Conservation (phyloP, 1,140 invertebrate genomes). For the Hylyphantes graminicola region DNA sequence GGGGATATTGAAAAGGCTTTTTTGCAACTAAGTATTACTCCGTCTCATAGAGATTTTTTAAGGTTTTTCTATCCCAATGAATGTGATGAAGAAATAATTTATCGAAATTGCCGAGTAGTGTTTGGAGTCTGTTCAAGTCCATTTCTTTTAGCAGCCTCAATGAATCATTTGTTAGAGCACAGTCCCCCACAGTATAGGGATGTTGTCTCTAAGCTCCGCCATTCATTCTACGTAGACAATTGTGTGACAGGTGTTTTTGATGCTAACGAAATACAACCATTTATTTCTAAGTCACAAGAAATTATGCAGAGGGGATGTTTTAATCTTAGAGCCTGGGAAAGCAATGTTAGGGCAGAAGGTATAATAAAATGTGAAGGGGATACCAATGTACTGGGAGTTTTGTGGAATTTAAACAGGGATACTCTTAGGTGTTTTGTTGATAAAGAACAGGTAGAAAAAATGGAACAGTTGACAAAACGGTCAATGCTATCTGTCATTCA, state of each 20-base stretch:
- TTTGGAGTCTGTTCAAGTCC: not conserved
- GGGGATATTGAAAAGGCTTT: slow-evolving; percentile 69
- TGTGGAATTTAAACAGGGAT: not conserved
- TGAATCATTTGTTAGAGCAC: not conserved
- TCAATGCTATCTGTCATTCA: not conserved
- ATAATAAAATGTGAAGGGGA: not conserved
- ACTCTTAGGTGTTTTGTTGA: not conserved
- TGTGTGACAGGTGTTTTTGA: not conserved
- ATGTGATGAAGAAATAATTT: not conserved
- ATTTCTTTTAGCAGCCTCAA: slow-evolving; percentile 11
- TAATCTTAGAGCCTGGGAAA: slow-evolving; percentile 25
- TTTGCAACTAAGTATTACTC: slow-evolving; percentile 65
- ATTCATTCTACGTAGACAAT: slow-evolving; percentile 42
- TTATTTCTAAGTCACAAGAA: not conserved
- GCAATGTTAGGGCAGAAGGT: not conserved
- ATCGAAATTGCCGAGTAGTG: not conserved
- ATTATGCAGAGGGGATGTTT: not conserved
- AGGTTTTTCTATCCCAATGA: not conserved
- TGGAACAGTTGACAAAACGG: not conserved
- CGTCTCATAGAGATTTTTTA: slow-evolving; percentile 7
- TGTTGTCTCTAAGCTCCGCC: not conserved
- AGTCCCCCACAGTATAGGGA: not conserved
- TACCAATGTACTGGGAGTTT: not conserved
- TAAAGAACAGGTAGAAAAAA: not conserved
- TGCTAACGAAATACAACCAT: not conserved